Evolutionary conservation across 1,140 invertebrate species (phyloP).

Genomic region (Bombus difficillimus): DNA sequence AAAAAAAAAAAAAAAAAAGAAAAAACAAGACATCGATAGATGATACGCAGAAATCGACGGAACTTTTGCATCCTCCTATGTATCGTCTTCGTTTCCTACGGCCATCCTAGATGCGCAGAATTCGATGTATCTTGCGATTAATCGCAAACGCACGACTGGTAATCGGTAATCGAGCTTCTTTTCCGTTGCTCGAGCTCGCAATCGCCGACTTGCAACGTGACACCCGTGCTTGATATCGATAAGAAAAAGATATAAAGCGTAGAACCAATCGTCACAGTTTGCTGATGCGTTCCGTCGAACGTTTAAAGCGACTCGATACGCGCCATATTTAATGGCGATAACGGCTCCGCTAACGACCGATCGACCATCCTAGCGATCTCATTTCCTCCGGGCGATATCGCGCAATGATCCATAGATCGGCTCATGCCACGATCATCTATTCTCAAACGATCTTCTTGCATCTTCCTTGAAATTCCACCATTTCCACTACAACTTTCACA

Average conservation of each 20-base stretch:
- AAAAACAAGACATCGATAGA: too few relatives aligned
- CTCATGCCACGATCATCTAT: background rate
- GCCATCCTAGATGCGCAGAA: background rate
- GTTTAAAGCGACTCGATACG: constrained; percentile 21
- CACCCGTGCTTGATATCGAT: constrained; percentile 8
- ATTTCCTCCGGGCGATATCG: constrained; percentile 34
- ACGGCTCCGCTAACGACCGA: constrained; percentile 59
- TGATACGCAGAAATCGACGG: too few relatives aligned
- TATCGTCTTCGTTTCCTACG: too few relatives aligned
- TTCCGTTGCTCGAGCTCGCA: too few relatives aligned
- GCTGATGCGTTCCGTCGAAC: background rate
- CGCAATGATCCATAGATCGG: constrained; percentile 29
- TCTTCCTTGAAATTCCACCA: background rate
- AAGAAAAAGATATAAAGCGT: background rate
- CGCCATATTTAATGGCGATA: constrained; percentile 62
- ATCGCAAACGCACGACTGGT: background rate
- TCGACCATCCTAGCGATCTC: constrained; percentile 37
- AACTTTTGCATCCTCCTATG: background rate
- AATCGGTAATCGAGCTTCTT: background rate
- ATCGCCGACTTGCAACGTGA: background rate
- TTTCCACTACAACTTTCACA: background rate
- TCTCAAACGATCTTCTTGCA: background rate
- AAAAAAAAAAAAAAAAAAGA: too few relatives aligned
- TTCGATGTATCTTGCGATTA: background rate
- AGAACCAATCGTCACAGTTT: constrained; percentile 24